Evolutionary conservation across 2,888 invertebrate genomes (phyloP), one percentile per base, ranked within the genome.

Genomic region (Brachyptera putata): DNA sequence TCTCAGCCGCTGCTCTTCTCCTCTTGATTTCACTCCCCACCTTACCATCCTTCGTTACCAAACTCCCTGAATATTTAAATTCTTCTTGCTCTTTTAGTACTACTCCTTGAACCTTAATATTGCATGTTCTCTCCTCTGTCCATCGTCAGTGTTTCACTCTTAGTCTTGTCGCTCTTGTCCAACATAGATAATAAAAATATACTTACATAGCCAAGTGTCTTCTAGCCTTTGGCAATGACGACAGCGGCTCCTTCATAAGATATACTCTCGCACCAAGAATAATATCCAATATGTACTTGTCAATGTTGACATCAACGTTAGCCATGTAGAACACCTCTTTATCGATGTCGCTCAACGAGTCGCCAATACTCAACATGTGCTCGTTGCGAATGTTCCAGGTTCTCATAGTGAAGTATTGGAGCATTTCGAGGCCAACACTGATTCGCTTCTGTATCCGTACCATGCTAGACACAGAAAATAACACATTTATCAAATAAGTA

Each of bases 401-500:
- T 25, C 91, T 83, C 9, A 89, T 89, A 1, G 95, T 94, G 74
- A 96, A 96, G 74, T 92, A 95, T 71, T 94, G 89, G 21, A 96
- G 77, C 0, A 93, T 84, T 67, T 87, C 85, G 25, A 91, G 76
- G 1, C 91, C 91, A 61, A 86, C 80, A 25, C 86, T 80, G 66
- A 91, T 88, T 62, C 85, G 81, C 62, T 81, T 84, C 72, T 90
- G 89, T 50, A 91, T 80, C 21, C 86, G 82, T 34, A 91, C 80
- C 90, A 91, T 90, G 71, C 91, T 91, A 79, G 76, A 66, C 58
- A 60, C 24, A 30, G n/a, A 25, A 58, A 34, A 16, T 11, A 11
- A n/a, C n/a, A n/a, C n/a, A n/a, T n/a, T n/a, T n/a, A n/a, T n/a
- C n/a, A n/a, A n/a, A n/a, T n/a, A n/a, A n/a, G n/a, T n/a, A n/a